Evolutionary conservation across 2,113 vertebrate species (phyloP), one percentile per base, ranked within the genome.

Genomic region (Sceloporus undulatus): DNA sequence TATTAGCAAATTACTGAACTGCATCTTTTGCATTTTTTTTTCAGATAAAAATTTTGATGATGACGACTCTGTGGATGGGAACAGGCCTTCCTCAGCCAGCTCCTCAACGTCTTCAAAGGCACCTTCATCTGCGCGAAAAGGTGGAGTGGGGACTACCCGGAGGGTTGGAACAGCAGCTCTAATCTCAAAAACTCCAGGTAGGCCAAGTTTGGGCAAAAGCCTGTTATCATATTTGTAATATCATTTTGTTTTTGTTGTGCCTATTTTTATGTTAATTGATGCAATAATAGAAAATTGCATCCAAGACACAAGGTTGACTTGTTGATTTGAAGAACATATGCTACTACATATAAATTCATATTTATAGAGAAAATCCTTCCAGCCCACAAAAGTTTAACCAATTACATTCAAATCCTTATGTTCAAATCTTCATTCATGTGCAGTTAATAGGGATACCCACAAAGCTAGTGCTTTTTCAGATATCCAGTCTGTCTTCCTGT

Each of bases 21-120:
- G 94, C 40, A 19, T 16, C 3, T 0, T 87, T 19, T 95, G 85
- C 0, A 90, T 94, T 18, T 71, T 62, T 40, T 86, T 88, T 90
- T 14, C 96, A 99, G 99, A 99, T 97, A 99, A 99, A 96, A 99
- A 98, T 95, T 99, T 99, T 96, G 99, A 99, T 83, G 99, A 99
- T 98, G 99, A 99, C 93, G 99, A 99, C 93, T 99, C 98, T 0
- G 97, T 99, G 96, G 99, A 99, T 82, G 98, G 99, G 89, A 98
- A 98, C 94, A 97, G 98, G 95, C 98, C 98, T 96, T 99, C 98
- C 91, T 99, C 99, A 90, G 98, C 99, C 83, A 98, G 97, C 92
- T 97, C 97, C n/a, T 98, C 98, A 7, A 92, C 97, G 0, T 98
- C 98, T 25, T 98, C 98, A 91, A 99, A 99, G 94, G 97, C 97